phyloP scores from a whole-genome alignment of 1,140 invertebrate species.

The Fopius arisanus region DNA sequence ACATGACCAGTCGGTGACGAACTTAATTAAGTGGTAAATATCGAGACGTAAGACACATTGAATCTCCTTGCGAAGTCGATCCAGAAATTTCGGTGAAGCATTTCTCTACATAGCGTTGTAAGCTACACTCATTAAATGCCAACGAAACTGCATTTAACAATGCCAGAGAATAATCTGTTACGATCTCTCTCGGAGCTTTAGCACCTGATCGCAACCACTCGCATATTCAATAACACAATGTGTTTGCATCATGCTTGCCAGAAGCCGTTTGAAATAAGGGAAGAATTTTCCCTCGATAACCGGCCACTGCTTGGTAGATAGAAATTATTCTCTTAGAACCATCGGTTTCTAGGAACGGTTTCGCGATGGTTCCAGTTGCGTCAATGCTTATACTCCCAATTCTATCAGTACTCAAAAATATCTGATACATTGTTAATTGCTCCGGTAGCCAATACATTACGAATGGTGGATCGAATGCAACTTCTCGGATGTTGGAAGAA shows the following conservation, averaged over 20 bases:
- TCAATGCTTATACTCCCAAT: slow-evolving; percentile 26
- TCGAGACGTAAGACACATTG: slow-evolving; percentile 26
- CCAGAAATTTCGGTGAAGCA: neutral
- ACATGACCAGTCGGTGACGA: slow-evolving; percentile 29
- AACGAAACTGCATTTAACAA: slow-evolving; percentile 24
- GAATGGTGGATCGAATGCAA: slow-evolving; percentile 21
- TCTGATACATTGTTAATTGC: slow-evolving; percentile 16
- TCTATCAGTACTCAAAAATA: slow-evolving; percentile 16
- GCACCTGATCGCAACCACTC: slow-evolving; percentile 26
- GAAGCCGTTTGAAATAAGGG: slow-evolving; percentile 23
- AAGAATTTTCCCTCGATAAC: slow-evolving; percentile 15
- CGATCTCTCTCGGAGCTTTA: slow-evolving; percentile 19
- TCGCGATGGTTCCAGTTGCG: slow-evolving; percentile 24
- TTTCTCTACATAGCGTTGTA: too few relatives aligned
- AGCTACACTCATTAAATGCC: slow-evolving; percentile 12
- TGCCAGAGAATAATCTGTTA: slow-evolving; percentile 26
- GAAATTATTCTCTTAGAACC: slow-evolving; percentile 19
- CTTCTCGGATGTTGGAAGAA: slow-evolving; percentile 12
- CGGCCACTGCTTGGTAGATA: slow-evolving; percentile 28
- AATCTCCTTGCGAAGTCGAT: neutral
- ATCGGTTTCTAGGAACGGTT: slow-evolving; percentile 22
- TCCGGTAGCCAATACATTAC: slow-evolving; percentile 29
- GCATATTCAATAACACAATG: slow-evolving; percentile 22
- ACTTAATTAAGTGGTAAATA: slow-evolving; percentile 35
- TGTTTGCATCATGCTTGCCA: slow-evolving; percentile 32